Evolutionary conservation across 2,888 invertebrate species (phyloP).

Genomic region (Drosophila neotestacea): DNA sequence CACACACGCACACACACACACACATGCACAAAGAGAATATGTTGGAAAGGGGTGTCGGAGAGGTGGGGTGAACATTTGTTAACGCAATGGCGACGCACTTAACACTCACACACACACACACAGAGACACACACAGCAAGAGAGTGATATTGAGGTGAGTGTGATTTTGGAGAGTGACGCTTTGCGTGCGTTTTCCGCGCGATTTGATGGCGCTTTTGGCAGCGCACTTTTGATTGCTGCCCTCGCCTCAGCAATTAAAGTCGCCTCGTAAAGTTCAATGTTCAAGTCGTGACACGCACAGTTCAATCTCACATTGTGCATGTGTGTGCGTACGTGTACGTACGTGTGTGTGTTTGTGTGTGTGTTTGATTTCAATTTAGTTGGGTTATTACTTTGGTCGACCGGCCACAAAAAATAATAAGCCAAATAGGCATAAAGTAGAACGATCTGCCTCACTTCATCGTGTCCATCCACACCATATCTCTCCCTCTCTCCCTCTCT

Average conservation of each 20-base stretch:
- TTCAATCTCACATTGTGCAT: background rate
- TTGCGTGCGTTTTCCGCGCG: constrained; percentile 70
- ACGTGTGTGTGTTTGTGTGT: constrained; percentile 42
- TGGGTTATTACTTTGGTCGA: constrained; percentile 66
- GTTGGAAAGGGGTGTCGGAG: constrained; percentile 3
- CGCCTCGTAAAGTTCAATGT: constrained; percentile 60
- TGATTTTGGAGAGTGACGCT: constrained; percentile 48
- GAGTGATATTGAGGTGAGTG: constrained; percentile 57
- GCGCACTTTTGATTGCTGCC: constrained; percentile 62
- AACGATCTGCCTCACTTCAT: constrained; percentile 33
- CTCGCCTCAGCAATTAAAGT: constrained; percentile 68
- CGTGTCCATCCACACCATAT: background rate
- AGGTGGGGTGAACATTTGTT: constrained; percentile 53
- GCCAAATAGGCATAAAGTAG: constrained; percentile 61
- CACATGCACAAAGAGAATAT: constrained; percentile 32
- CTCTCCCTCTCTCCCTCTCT: background rate
- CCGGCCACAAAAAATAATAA: constrained; percentile 63
- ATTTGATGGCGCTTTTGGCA: constrained; percentile 74
- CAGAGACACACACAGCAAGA: background rate
- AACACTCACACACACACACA: constrained; percentile 56
- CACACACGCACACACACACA: constrained; percentile 27
- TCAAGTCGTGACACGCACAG: constrained; percentile 49
- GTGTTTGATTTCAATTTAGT: constrained; percentile 78
- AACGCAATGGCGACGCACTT: constrained; percentile 69
- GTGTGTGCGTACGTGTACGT: constrained; percentile 1